Percentiles rank a stretch among this genome's conserved stretches.
These are phyloP conservation scores for Chionodraco myersi DNA, from an alignment of 2,113 vertebrate genomes.

Conservation along the genomic window DNA sequence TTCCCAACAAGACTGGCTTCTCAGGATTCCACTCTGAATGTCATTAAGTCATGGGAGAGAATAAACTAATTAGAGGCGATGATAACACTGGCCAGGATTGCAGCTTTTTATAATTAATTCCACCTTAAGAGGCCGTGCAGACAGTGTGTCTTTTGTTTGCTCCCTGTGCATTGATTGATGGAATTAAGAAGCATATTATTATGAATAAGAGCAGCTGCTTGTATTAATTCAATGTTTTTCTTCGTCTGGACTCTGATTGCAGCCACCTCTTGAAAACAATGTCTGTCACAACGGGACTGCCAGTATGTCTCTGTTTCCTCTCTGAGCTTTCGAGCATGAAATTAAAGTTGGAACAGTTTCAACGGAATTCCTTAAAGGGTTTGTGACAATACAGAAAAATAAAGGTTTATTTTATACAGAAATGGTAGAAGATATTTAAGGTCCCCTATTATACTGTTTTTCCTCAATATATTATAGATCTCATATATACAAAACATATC, in stretches of 20 bases:
- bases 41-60: too few species aligned
- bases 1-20: too few species aligned
- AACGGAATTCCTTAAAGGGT: too few species aligned
- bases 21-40: too few species aligned
- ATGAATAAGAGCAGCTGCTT: background rate
- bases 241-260: background rate
- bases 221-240: background rate
- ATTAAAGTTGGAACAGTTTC: background rate
- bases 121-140: background rate
- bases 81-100: background rate
- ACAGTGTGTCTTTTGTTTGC: background rate
- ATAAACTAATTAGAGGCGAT: background rate
- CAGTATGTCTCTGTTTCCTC: background rate
- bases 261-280: background rate
- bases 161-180: too few species aligned
- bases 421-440: too few species aligned
- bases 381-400: background rate
- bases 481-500: too few species aligned
- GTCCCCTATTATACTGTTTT: too few species aligned
- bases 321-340: background rate
- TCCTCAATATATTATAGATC: too few species aligned
- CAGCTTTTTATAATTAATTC: background rate
- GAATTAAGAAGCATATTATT: background rate
- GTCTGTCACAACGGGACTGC: background rate
- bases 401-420: too few species aligned